Conservation (phyloP, 1,140 invertebrate genomes). For the Mizuhopecten yessoensis region DNA sequence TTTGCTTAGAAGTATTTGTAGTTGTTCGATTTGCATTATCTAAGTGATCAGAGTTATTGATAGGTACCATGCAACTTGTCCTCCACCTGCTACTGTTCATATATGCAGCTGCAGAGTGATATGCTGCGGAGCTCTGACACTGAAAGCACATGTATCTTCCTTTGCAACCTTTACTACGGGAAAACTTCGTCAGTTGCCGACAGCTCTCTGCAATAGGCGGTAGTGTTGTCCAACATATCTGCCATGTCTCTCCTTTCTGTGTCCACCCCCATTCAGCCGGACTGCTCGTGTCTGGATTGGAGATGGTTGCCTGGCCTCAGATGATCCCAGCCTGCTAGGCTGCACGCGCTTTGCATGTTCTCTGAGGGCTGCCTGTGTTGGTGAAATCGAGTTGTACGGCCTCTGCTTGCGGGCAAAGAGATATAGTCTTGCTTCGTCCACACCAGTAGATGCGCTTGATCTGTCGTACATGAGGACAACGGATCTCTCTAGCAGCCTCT, state of each 20-base stretch:
- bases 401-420: background rate
- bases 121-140: background rate
- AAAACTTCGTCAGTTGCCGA: slow-evolving; percentile 54
- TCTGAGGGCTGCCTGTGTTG: background rate
- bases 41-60: too few species aligned
- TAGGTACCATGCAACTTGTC: too few species aligned
- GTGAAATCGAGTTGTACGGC: background rate
- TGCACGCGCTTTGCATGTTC: slow-evolving; percentile 46
- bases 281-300: background rate
- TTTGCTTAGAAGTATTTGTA: too few species aligned
- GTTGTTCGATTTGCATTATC: too few species aligned
- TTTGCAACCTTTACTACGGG: slow-evolving; percentile 45
- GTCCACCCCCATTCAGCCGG: slow-evolving; percentile 45
- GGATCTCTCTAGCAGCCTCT: background rate
- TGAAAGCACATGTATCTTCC: slow-evolving; percentile 44
- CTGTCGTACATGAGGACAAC: slow-evolving; percentile 28
- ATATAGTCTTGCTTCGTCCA: background rate
- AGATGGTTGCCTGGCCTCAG: slow-evolving; percentile 34
- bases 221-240: slow-evolving; percentile 49
- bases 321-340: slow-evolving; percentile 41
- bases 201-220: slow-evolving; percentile 45
- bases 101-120: background rate
- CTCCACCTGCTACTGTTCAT: too few species aligned
- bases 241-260: background rate
- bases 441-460: background rate